Evolutionary conservation across 2,888 invertebrate species (phyloP).

Genomic region (Polyommatus iphigenia): DNA sequence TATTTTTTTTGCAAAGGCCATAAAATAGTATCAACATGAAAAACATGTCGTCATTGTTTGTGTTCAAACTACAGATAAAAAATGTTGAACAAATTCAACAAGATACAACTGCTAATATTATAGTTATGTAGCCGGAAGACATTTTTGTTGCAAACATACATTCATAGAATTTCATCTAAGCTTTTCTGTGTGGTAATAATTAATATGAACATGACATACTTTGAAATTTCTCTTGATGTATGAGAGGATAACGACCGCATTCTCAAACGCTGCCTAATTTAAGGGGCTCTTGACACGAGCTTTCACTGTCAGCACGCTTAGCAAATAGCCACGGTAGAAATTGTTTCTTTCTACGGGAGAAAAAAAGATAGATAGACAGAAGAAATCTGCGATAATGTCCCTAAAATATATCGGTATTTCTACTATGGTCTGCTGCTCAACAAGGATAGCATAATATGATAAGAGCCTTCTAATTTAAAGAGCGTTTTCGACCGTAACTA

Average conservation of each 20-base stretch:
- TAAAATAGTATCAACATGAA: neutral
- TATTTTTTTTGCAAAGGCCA: neutral
- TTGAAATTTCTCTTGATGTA: slow-evolving; percentile 4
- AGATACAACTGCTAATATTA: neutral
- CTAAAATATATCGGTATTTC: neutral
- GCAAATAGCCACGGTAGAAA: neutral
- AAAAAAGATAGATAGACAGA: no score
- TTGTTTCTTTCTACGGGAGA: neutral
- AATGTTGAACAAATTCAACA: slow-evolving; percentile 7
- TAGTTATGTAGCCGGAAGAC: neutral
- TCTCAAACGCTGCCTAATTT: neutral
- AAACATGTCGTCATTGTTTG: neutral
- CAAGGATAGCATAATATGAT: neutral
- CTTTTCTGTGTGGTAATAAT: slow-evolving; percentile 4
- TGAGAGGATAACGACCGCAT: neutral
- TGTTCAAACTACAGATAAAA: neutral
- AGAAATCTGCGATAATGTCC: no score
- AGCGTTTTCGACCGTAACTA: no score
- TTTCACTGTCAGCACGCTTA: neutral
- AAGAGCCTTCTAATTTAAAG: neutral
- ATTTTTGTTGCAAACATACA: neutral
- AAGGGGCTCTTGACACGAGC: neutral
- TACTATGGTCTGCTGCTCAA: neutral
- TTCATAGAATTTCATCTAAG: slow-evolving; percentile 10
- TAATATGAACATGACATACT: slow-evolving; percentile 9